Conservation (phyloP, 2,888 invertebrate species). For the Teleogryllus oceanicus region DNA sequence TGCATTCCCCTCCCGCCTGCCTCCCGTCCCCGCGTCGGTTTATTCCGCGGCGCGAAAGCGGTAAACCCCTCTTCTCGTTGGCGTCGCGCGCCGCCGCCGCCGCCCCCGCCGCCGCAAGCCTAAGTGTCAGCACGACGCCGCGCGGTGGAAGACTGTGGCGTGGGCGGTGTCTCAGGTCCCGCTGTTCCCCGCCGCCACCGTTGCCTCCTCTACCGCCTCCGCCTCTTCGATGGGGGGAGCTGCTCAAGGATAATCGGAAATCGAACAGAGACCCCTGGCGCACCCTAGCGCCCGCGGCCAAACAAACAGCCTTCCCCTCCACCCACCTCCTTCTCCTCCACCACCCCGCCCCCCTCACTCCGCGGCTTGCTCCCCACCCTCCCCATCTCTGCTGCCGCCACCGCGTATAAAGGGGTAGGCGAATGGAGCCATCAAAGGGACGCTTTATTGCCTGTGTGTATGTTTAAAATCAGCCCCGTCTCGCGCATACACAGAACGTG, state of each 20-base stretch:
- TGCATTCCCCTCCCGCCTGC: no score
- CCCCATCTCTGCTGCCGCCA: background rate
- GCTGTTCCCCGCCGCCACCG: no score
- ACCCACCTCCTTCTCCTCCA: background rate
- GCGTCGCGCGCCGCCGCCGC: no score
- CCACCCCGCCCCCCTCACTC: background rate
- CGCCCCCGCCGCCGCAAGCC: no score
- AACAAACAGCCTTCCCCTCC: background rate
- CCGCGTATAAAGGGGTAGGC: background rate
- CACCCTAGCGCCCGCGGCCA: background rate
- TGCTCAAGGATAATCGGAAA: constrained; percentile 8
- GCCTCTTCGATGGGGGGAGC: background rate
- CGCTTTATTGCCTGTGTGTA: constrained; percentile 9
- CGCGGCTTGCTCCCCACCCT: background rate
- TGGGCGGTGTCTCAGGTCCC: no score
- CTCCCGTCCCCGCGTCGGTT: no score
- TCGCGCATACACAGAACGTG: no score
- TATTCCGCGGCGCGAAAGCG: no score
- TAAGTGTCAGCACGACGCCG: no score
- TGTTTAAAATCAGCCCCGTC: background rate
- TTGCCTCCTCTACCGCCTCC: no score
- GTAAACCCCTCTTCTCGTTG: no score
- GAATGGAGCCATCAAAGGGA: background rate
- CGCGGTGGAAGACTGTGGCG: no score
- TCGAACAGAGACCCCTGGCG: background rate